Base-by-base conservation (phyloP, 35 echinoderm and acorn worm genomes). In the Apostichopus japonicus region DNA sequence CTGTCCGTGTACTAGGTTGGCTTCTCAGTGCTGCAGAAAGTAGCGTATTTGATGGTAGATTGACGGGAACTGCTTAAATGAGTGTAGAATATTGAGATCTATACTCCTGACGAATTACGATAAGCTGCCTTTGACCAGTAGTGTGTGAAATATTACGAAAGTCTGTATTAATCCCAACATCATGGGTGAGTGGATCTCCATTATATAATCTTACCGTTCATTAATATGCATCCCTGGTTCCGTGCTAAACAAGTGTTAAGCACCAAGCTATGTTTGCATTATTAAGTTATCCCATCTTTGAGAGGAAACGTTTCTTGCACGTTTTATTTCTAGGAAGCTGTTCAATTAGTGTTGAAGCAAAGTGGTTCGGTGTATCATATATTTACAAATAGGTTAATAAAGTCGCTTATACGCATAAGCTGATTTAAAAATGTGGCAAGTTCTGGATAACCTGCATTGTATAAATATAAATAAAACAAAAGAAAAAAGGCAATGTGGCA, bases 101-200 rank as follows among this genome's bases (percentile, higher is more conserved):
- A 44, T 44, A 24, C 33, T 80, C 52, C 21, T 44, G 78, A 53
- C 52, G 15, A 80, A 25, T 80, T 13, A 44, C 78, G 17, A 80
- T 24, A 24, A 80, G 24, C 44, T 83, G 24, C 54, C 0, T 7
- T 67, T 19, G 79, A 83, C 13, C 79, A 83, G 79, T 9, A 14
- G 79, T 83, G 52, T 83, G 79, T 55, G 54, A 54, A 83, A 80
- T 83, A 16, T 17, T 53, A 83, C 54, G 24, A 44, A 80, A 83
- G 11, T n/a, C 44, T 13, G 44, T 7, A 6, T 55, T 83, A 83
- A 6, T 16, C 54, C 54, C 14, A 15, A 10, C 44, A 83, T 55
- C 16, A 83, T 83, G 51, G 51, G 44, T 83, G 79, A 83, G 33
- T 54, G 11, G 54, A 17, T 21, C 54, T 15, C 11, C 44, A 83